Evolutionary conservation across 1,140 invertebrate species (phyloP).

Genomic region (Meloidogyne exigua): DNA sequence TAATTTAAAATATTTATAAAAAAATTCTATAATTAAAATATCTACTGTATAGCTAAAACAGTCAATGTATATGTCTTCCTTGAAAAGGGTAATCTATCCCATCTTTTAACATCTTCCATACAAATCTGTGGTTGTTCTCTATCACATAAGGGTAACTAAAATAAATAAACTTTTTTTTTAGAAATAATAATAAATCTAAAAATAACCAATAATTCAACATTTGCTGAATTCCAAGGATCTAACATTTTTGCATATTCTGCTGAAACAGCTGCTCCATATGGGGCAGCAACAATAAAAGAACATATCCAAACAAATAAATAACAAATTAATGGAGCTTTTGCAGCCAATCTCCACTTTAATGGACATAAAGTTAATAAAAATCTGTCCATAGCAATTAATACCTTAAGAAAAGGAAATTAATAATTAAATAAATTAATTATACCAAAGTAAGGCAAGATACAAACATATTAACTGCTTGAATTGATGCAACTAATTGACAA

Average conservation of each 20-base stretch:
- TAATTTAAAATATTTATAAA: too few species aligned
- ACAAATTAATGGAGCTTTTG: conserved; percentile 59
- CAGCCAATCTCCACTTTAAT: conserved; percentile 58
- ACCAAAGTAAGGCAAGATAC: conserved; percentile 61
- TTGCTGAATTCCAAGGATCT: conserved; percentile 46
- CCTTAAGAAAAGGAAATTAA: background rate
- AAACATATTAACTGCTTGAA: conserved; percentile 63
- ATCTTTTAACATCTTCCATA: conserved; percentile 48
- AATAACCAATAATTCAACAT: conserved; percentile 39
- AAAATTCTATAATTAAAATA: too few species aligned
- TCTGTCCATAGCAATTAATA: conserved; percentile 60
- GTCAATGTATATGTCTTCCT: conserved; percentile 55
- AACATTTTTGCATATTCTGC: conserved; percentile 51
- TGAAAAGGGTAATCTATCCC: conserved; percentile 55
- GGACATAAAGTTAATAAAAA: conserved; percentile 62
- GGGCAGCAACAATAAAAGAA: conserved; percentile 55
- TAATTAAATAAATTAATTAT: background rate
- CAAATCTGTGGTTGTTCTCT: conserved; percentile 54
- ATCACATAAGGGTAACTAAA: conserved; percentile 49
- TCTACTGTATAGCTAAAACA: conserved; percentile 57
- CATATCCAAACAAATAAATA: conserved; percentile 60
- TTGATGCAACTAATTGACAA: conserved; percentile 49
- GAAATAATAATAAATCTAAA: too few species aligned
- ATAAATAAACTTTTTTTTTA: background rate
- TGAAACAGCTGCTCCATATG: conserved; percentile 59